Evolutionary conservation across 2,797 vertebrate species (phyloP).

Genomic region (Anableps anableps): DNA sequence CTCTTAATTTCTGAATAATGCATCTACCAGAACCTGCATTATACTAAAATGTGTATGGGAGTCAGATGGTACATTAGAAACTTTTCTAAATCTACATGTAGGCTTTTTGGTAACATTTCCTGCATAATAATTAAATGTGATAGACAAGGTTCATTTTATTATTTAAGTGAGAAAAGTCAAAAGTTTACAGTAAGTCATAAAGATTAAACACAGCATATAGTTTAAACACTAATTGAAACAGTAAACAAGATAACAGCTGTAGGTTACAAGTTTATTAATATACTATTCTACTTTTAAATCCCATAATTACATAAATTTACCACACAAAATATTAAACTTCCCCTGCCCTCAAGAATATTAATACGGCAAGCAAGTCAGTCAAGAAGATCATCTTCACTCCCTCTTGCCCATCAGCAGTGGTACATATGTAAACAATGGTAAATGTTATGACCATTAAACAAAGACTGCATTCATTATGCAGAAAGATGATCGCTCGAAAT

Average conservation of each 20-base stretch:
- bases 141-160: conserved; percentile 32
- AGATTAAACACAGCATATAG: conserved; percentile 38
- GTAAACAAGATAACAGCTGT: conserved; percentile 44
- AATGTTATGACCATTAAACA: conserved; percentile 70
- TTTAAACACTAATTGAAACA: conserved; percentile 26
- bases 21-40: conserved; percentile 69
- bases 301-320: conserved; percentile 39
- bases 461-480: conserved; percentile 77
- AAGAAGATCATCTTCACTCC: conserved; percentile 66
- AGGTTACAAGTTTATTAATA: conserved; percentile 22
- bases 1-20: conserved; percentile 80
- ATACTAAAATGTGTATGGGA: conserved; percentile 67
- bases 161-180: conserved; percentile 34
- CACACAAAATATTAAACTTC: conserved; percentile 43
- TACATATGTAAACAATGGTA: conserved; percentile 71
- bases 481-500: conserved; percentile 58
- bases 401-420: conserved; percentile 68
- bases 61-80: conserved; percentile 63
- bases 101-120: conserved; percentile 56
- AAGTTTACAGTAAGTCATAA: conserved; percentile 40
- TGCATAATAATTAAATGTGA: conserved; percentile 45
- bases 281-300: conserved; percentile 26
- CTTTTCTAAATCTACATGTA: conserved; percentile 56
- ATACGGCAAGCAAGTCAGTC: conserved; percentile 64
- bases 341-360: conserved; percentile 60